These are phyloP conservation scores for Falco biarmicus DNA, from an alignment of 2,797 vertebrate genomes.

Conservation along the genomic window DNA sequence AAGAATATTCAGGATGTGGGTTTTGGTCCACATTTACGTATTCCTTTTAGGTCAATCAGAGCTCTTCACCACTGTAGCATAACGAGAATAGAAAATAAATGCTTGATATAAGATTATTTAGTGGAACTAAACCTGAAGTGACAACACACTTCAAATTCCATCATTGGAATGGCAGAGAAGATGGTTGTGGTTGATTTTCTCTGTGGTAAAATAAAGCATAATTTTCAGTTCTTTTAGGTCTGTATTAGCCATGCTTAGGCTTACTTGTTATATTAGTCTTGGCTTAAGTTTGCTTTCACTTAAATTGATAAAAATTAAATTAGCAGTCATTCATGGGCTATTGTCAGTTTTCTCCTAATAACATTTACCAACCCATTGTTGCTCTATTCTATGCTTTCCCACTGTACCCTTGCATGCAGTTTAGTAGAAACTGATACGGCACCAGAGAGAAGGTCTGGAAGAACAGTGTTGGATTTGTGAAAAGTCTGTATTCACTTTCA, in stretches of 20 bases:
- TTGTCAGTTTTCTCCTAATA: background rate
- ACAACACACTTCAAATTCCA: conserved; percentile 28
- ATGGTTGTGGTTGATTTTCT: conserved; percentile 43
- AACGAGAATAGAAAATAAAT: background rate
- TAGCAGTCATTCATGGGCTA: conserved; percentile 52
- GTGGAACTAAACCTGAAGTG: conserved; percentile 46
- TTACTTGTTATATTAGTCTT: conserved; percentile 66
- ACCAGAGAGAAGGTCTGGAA: background rate
- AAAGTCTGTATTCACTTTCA: background rate
- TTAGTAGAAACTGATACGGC: background rate
- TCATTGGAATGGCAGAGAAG: conserved; percentile 19
- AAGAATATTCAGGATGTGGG: background rate
- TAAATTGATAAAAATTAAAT: conserved; percentile 72
- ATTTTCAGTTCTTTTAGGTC: conserved; percentile 64
- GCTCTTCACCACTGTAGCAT: conserved; percentile 23
- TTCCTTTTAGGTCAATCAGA: background rate
- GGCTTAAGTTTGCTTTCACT: conserved; percentile 68
- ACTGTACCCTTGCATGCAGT: background rate
- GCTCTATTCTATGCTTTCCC: background rate
- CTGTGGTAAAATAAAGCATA: background rate
- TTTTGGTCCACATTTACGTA: background rate
- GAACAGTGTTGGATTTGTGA: background rate
- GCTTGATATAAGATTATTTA: background rate
- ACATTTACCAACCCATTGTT: conserved; percentile 4
- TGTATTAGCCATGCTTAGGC: conserved; percentile 66